Evolutionary conservation across 2,113 vertebrate genomes (phyloP), one percentile per base, ranked within the genome.

Genomic region (Lathamus discolor): DNA sequence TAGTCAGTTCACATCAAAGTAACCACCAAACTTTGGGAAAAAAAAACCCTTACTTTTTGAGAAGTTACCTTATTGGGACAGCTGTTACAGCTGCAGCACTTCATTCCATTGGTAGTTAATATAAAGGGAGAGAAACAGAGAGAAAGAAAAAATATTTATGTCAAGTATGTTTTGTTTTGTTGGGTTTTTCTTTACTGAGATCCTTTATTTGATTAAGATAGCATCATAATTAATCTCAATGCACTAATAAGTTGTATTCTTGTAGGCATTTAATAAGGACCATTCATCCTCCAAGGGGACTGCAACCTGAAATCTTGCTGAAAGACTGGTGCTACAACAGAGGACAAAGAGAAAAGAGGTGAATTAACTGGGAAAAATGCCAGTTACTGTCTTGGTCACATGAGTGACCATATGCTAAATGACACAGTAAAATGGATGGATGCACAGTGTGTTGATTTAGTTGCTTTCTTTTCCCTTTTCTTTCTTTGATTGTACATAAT

Each of bases 361-460:
- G 95, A 96, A 96, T 94, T 96, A 96, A 96, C 96, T 94, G 92
- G 96, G 96, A 96, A 97, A 94, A 93, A 95, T 97, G 96, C 96
- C 95, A 96, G 89, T 95, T 97, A 91, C 88, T 96, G 81, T 96
- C 93, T 95, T 89, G 91, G 96, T 95, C 96, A 97, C 92, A 93
- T 94, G 95, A 94, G 67, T 95, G 95, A 96, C 96, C 96, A 97
- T 96, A 97, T 96, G 96, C 91, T 96, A 94, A 97, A 89, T 96
- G 96, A 97, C 96, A 96, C 0, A 0, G 46, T 79, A 85, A 95
- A 97, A 94, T 89, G 91, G 95, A 96, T 96, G 78, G 74, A 87
- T 87, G 67, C 78, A 79, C 61, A 89, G 86, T 87, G 63, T 74
- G 81, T 94, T 93, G 59, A 80, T 93, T 84, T 66, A 76, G 59